Percentiles rank a stretch among this genome's conserved stretches.
Evolutionary conservation across 2,888 invertebrate species (phyloP).

Genomic region (Oscheius sp.): DNA sequence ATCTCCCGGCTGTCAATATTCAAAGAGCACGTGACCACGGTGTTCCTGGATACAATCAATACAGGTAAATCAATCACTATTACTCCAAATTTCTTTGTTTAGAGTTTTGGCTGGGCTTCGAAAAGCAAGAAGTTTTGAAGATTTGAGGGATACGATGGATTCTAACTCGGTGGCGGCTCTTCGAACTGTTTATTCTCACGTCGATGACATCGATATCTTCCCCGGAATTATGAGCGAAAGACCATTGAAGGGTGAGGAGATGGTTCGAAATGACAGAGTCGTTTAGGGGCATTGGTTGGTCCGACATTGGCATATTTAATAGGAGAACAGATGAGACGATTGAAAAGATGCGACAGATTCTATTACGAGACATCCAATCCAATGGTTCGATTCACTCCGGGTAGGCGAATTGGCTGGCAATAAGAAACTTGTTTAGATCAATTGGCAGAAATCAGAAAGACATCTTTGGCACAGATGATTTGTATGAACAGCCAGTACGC

Average conservation of each 20-base stretch:
- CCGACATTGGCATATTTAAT: constrained; percentile 94
- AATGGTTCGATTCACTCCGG: constrained; percentile 69
- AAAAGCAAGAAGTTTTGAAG: constrained; percentile 86
- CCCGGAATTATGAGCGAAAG: constrained; percentile 90
- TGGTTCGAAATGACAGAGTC: not conserved
- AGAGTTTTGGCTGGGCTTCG: constrained; percentile 78
- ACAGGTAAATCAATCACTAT: constrained; percentile 48
- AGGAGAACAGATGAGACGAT: constrained; percentile 81
- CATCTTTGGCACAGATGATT: constrained; percentile 85
- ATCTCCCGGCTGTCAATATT: constrained; percentile 89
- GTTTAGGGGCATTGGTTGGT: constrained; percentile 84
- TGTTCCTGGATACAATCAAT: constrained; percentile 83
- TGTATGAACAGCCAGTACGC: constrained; percentile 82
- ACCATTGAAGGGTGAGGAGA: constrained; percentile 76
- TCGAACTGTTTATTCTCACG: constrained; percentile 77
- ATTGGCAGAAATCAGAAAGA: constrained; percentile 85
- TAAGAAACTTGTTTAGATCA: constrained; percentile 77
- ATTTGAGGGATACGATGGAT: constrained; percentile 82
- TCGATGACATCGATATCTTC: constrained; percentile 94
- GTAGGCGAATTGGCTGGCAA: constrained; percentile 37
- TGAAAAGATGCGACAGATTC: constrained; percentile 87
- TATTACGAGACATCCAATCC: constrained; percentile 81
- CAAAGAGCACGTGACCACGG: constrained; percentile 90
- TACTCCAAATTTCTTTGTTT: not conserved
- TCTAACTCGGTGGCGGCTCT: constrained; percentile 76